Percentiles rank a stretch among this genome's conserved stretches.
Evolutionary conservation across 1,140 invertebrate species (phyloP).

Genomic region (Ostrea denselamellosa): DNA sequence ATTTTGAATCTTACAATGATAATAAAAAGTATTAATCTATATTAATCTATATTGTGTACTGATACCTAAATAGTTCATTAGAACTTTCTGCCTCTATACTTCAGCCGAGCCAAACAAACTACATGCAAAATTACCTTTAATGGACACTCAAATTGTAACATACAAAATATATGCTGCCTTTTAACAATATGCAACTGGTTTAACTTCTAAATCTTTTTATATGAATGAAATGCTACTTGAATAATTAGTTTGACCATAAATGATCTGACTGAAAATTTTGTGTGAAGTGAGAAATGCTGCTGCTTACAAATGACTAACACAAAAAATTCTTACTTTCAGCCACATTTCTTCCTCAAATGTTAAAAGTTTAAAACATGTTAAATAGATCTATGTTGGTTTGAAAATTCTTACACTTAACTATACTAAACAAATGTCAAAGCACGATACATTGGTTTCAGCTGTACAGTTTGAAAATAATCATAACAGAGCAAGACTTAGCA

Average conservation of each 20-base stretch:
- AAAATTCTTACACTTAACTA: background rate
- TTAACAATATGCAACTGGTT: conserved; percentile 19
- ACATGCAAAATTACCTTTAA: conserved; percentile 3
- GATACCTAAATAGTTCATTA: too few relatives aligned
- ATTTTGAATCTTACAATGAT: too few relatives aligned
- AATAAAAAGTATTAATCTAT: too few relatives aligned
- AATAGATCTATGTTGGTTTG: background rate
- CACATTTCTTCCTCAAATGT: background rate
- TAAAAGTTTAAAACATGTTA: background rate
- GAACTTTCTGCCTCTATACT: too few relatives aligned
- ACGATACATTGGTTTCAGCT: background rate
- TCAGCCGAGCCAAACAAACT: background rate
- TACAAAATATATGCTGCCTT: conserved; percentile 38
- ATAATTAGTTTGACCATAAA: background rate
- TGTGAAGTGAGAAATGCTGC: conserved; percentile 7
- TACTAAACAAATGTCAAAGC: background rate
- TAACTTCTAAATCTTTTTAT: background rate
- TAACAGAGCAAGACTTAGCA: background rate
- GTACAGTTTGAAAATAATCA: background rate
- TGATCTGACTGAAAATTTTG: conserved; percentile 4
- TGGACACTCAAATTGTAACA: background rate
- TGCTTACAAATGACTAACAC: background rate
- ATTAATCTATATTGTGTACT: too few relatives aligned
- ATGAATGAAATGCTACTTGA: conserved; percentile 31
- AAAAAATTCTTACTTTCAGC: background rate